Evolutionary conservation across 2,888 invertebrate species (phyloP), one percentile per base, ranked within the genome.

Genomic region (Heliconius charithonia): DNA sequence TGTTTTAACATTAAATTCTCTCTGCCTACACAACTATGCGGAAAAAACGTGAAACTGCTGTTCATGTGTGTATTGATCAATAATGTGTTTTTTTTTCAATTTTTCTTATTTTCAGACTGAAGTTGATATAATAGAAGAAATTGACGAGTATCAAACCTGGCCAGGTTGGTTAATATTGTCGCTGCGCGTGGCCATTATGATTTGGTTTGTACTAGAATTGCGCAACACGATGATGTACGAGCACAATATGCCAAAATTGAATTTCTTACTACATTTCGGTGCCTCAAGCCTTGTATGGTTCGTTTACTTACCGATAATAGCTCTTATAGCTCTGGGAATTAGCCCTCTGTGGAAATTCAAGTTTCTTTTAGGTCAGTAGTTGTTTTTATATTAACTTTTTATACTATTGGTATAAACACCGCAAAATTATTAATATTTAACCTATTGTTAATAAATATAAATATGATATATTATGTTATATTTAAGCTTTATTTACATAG

Each of bases 201-300:
- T 97, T 75, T 98, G 98, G 98, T 98, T 98, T 90, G 95, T 98
- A 51, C 95, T 97, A 77, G 97, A 97, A 87, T 89, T 96, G n/a
- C 95, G 95, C 22, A 91, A 93, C 85, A 95, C 95, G 0, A 95
- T 95, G 95, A 89, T 95, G 86, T 95, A 95, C 45, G 95, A 95
- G 80, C 95, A 95, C 87, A 95, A 95, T 82, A 94, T 95, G 93
- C 93, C 88, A 85, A 98, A 99, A 90, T 95, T 99, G 59, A 97
- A 98, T 89, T 99, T 99, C 92, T 96, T 99, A 78, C 96, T 99
- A 74, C 99, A 99, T 90, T 98, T 99, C 91, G 99, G 99, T 77
- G 99, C 99, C 22, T 99, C 99, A 25, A 98, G 99, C 88, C 96
- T 99, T 63, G 99, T 99, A 19, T 99, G 99, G 99, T 99, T 99